Evolutionary conservation across 2,113 vertebrate genomes (phyloP), one percentile per base, ranked within the genome.

Genomic region (Merops nubicus): DNA sequence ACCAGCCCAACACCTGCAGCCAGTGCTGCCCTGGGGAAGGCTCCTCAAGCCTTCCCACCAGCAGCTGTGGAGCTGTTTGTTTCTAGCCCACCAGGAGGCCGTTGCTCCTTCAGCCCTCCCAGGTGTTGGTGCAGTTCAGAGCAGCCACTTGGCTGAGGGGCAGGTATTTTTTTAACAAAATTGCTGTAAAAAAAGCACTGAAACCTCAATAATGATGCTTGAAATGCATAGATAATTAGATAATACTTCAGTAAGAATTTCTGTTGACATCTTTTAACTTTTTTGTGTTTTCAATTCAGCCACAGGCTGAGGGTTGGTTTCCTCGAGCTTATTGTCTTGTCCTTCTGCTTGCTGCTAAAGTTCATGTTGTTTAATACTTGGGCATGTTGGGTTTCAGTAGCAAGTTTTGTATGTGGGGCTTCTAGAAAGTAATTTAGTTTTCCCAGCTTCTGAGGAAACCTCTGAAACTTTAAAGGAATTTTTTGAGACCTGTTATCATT

Each of bases 71-170:
- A 9, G 28, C 16, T 5, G 6, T 5, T 23, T 31, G 3, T 12
- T 14, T n/a, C 9, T 5, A 22, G 3, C 38, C 48, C 3, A 0
- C 7, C 26, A 8, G 54, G 28, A 14, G 57, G 43, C 31, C 0
- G 0, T 25, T 0, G 2, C 0, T 47, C 43, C 38, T 29, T 6
- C 28, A 22, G 26, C 33, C 14, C n/a, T 36, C 42, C 34, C 31
- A 8, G 45, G 16, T 13, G 29, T 16, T 5, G 5, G 36, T 33
- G 36, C 31, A 31, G 25, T 20, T 47, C 5, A 1, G 69, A 8
- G 34, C 23, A 17, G 48, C 7, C 9, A 0, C 8, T 4, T 5
- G 4, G 13, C 23, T 13, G 72, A 11, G 76, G 57, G 62, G 9
- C 16, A 12, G 34, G 13, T n/a, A n/a, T n/a, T n/a, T n/a, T n/a